A percentile compares a stretch with the other conserved stretches of the same genome.
Conservation (phyloP, 2,888 invertebrate species). For the Pyrrhosoma nymphula region DNA sequence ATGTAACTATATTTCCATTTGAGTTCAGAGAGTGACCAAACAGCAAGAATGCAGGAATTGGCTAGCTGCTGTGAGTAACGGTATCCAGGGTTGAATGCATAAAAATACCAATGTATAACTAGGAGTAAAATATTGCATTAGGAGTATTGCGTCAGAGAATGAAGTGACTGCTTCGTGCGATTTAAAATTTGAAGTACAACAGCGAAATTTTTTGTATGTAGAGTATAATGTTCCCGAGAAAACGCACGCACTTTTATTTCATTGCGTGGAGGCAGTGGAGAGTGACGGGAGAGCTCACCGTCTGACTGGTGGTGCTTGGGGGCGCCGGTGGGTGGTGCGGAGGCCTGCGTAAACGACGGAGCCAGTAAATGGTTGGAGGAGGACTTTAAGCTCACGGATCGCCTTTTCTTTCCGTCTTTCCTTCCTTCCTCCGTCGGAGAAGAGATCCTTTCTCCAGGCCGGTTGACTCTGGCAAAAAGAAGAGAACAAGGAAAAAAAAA, state of each 20-base stretch:
- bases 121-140: background rate
- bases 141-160: background rate
- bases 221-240: background rate
- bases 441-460: slow-evolving; percentile 11
- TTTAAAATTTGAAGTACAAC: background rate
- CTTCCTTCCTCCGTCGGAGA: background rate
- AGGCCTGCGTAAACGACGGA: background rate
- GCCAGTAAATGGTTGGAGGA: background rate
- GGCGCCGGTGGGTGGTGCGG: background rate
- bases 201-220: background rate
- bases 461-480: background rate
- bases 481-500: background rate
- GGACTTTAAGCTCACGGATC: background rate
- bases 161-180: background rate
- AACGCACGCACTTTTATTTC: background rate
- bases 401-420: background rate
- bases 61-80: too few species aligned
- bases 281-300: background rate
- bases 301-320: background rate
- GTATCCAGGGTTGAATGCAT: too few species aligned
- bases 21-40: too few species aligned
- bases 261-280: background rate
- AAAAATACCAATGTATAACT: too few species aligned
- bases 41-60: too few species aligned
- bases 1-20: too few species aligned